Percentiles rank a stretch among this genome's conserved stretches.
Evolutionary conservation across 2,888 invertebrate species (phyloP).

Genomic region (Drosophila testacea): DNA sequence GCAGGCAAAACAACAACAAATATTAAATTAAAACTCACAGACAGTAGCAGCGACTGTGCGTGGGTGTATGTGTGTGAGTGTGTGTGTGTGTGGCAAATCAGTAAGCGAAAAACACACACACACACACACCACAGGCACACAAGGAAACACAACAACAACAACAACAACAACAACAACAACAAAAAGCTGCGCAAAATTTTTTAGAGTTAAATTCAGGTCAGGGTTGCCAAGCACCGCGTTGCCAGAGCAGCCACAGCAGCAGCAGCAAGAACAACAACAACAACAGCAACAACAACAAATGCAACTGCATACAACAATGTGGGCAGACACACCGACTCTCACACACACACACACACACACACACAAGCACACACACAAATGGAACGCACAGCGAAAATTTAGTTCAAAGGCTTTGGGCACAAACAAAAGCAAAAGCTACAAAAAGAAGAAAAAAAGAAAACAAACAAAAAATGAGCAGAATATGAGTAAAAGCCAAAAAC

Average conservation of each 20-base stretch:
- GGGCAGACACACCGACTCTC: slow-evolving; percentile 40
- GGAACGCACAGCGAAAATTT: slow-evolving; percentile 47
- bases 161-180: not conserved
- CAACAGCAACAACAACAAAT: not conserved
- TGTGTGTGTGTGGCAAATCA: slow-evolving; percentile 36
- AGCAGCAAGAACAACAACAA: slow-evolving; percentile 18
- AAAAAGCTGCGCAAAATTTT: slow-evolving; percentile 58
- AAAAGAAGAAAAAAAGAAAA: not conserved
- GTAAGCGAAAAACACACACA: slow-evolving; percentile 45
- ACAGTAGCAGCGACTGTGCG: slow-evolving; percentile 20
- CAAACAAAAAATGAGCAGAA: slow-evolving; percentile 5
- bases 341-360: slow-evolving; percentile 2
- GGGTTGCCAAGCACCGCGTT: slow-evolving; percentile 65
- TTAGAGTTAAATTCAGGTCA: slow-evolving; percentile 72
- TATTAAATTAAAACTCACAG: slow-evolving; percentile 67
- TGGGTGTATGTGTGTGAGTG: slow-evolving; percentile 5
- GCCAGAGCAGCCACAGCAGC: slow-evolving; percentile 46
- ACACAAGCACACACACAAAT: slow-evolving; percentile 19
- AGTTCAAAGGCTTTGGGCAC: slow-evolving; percentile 70
- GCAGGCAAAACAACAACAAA: slow-evolving; percentile 31
- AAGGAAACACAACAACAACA: slow-evolving; percentile 1
- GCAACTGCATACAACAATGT: slow-evolving; percentile 48
- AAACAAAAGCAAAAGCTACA: slow-evolving; percentile 45
- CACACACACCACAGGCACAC: slow-evolving; percentile 20
- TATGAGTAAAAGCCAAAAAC: slow-evolving; percentile 18